Base-by-base conservation (phyloP, 2,797 vertebrate genomes). In the Austrolebias charrua region DNA sequence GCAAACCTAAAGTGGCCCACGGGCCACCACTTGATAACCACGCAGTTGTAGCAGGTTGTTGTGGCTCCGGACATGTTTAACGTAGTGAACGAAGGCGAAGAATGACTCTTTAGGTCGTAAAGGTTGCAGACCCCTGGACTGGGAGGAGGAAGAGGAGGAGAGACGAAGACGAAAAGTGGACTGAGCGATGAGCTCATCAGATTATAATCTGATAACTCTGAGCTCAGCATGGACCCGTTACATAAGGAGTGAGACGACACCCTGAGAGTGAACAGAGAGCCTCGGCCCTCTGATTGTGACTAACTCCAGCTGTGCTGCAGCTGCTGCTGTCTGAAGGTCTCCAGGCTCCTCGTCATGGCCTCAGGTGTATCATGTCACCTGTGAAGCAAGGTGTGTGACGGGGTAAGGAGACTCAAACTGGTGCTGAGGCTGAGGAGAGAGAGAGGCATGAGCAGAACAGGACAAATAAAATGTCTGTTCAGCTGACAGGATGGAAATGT, bases 151-250 rank as follows among this genome's bases (percentile, higher is more conserved):
- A 19, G 42, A 50, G 63, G 63, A 51, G 63, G 28, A 18, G 59
- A 24, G 24, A 24, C 24, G 24, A 24, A 24, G 24, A 24, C 24
- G 24, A 55, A 55, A 13, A 13, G 11, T 13, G 38, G 12, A 40
- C 38, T 40, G 38, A 40, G 38, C 12, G 10, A 13, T 40, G 3
- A 40, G 38, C 72, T 79, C 74, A 54, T 83, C 69, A 68, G 70
- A 81, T 85, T 66, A 76, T 87, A 87, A 90, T 51, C 60, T 66
- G 83, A 86, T 88, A 84, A 79, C 76, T 40, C 59, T 75, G 46
- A 63, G 68, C 55, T 8, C 68, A 71, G 68, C 44, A 64, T 58
- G 74, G 78, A 79, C 81, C 78, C 72, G 78, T 88, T 89, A 80
- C 76, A 83, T 87, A 87, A 90, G 70, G 33, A 60, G 43, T 71